phyloP scores from a whole-genome alignment of 2,797 vertebrate species.

The Malacoraja senta region DNA sequence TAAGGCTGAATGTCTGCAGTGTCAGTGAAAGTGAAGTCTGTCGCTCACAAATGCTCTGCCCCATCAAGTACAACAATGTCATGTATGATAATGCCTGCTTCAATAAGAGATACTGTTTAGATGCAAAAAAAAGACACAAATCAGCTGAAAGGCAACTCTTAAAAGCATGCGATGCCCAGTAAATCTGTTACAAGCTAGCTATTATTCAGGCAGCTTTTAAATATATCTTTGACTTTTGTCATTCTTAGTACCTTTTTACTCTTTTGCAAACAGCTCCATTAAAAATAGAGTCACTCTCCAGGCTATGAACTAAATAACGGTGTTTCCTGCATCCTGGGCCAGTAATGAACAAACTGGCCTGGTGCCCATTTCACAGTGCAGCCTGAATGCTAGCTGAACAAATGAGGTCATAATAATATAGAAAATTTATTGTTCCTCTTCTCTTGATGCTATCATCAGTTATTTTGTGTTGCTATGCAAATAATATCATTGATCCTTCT shows the following conservation, averaged over 20 bases:
- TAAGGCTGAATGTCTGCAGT: constrained; percentile 70
- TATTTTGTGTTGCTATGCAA: constrained; percentile 29
- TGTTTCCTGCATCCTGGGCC: constrained; percentile 25
- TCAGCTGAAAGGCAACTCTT: constrained; percentile 31
- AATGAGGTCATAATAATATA: constrained; percentile 17
- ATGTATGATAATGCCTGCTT: constrained; percentile 67
- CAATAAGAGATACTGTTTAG: constrained; percentile 38
- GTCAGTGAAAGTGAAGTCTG: constrained; percentile 69
- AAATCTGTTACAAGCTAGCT: constrained; percentile 32
- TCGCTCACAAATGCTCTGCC: constrained; percentile 70
- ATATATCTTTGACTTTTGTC: constrained; percentile 36
- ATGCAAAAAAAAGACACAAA: constrained; percentile 42
- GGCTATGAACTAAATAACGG: constrained; percentile 32
- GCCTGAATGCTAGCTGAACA: constrained; percentile 36
- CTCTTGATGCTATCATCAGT: constrained; percentile 19
- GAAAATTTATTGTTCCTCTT: constrained; percentile 31
- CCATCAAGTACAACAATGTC: constrained; percentile 77
- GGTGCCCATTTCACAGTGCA: constrained; percentile 26
- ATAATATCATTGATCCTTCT: constrained; percentile 19
- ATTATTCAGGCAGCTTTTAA: constrained; percentile 35
- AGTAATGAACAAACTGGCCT: constrained; percentile 37
- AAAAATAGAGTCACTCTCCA: constrained; percentile 32
- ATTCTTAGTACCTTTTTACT: constrained; percentile 34
- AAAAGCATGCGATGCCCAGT: constrained; percentile 27
- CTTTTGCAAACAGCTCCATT: constrained; percentile 36